These are phyloP conservation scores for Drosophila mayaguana DNA, from an alignment of 2,888 invertebrate genomes.

Conservation along the genomic window DNA sequence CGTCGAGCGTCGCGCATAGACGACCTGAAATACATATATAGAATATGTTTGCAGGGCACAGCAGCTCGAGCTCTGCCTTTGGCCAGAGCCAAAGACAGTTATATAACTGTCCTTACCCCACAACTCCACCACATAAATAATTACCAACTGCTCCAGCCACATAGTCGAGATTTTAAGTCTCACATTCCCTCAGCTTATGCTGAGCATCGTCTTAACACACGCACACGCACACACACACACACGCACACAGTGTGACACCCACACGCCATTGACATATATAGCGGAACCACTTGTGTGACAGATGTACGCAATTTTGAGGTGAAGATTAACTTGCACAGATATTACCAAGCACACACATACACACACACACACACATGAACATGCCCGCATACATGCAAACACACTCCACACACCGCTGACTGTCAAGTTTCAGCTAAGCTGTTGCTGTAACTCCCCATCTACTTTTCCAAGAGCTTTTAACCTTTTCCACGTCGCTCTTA, in stretches of 20 bases:
- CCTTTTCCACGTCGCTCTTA: slow-evolving; percentile 46
- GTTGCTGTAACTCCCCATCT: slow-evolving; percentile 6
- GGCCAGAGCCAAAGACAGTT: neutral
- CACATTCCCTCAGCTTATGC: slow-evolving; percentile 8
- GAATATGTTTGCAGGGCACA: neutral
- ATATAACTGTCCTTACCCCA: neutral
- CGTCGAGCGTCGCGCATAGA: neutral
- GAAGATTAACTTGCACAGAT: slow-evolving; percentile 50
- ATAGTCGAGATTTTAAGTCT: neutral
- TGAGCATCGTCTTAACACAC: slow-evolving; percentile 1
- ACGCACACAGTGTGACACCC: slow-evolving; percentile 1
- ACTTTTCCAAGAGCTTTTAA: slow-evolving; percentile 22
- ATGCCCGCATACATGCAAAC: neutral
- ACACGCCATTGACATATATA: slow-evolving; percentile 32
- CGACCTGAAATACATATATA: neutral
- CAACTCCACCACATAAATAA: slow-evolving; percentile 8
- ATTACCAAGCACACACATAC: slow-evolving; percentile 25
- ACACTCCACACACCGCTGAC: slow-evolving; percentile 17
- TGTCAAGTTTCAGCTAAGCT: slow-evolving; percentile 29
- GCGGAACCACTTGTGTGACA: slow-evolving; percentile 41
- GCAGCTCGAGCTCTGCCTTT: neutral
- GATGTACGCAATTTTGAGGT: slow-evolving; percentile 60
- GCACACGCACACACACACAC: slow-evolving; percentile 11
- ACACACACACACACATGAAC: neutral
- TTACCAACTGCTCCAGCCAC: slow-evolving; percentile 1